A percentile compares a stretch with the other conserved stretches of the same genome.
These are phyloP conservation scores for Agonopterix heracliana DNA, from an alignment of 2,888 invertebrate species.

Conservation along the genomic window DNA sequence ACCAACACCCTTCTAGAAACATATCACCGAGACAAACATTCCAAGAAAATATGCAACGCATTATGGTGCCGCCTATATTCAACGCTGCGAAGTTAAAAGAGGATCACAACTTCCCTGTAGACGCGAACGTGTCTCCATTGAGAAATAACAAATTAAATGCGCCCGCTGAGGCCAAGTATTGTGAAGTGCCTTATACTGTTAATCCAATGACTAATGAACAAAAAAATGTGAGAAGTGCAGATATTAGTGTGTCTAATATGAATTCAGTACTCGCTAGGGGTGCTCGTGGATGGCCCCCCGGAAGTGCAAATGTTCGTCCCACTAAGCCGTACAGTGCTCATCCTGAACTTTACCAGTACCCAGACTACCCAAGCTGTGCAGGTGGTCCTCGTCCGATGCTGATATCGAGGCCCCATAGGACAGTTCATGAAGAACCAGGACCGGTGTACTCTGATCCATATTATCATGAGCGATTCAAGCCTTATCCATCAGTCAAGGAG, in stretches of 20 bases:
- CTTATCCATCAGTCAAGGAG: conserved; percentile 60
- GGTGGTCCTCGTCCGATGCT: conserved; percentile 45
- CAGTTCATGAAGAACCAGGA: conserved; percentile 46
- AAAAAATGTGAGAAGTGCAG: conserved; percentile 51
- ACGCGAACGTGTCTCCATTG: conserved; percentile 31
- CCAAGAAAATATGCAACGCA: conserved; percentile 72
- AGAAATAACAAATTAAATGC: conserved; percentile 53
- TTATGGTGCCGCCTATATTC: conserved; percentile 62
- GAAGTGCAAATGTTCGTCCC: conserved; percentile 43
- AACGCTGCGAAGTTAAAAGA: conserved; percentile 49
- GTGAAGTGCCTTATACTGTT: conserved; percentile 70
- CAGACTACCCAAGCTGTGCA: conserved; percentile 53
- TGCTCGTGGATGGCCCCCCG: conserved; percentile 47
- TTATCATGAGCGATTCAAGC: conserved; percentile 61
- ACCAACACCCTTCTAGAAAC: conserved; percentile 56
- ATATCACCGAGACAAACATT: conserved; percentile 74
- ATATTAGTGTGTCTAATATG: conserved; percentile 49
- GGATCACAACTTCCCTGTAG: conserved; percentile 38
- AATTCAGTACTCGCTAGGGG: conserved; percentile 38
- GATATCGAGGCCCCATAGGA: conserved; percentile 42
- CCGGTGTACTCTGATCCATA: conserved; percentile 52
- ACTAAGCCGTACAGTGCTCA: conserved; percentile 44
- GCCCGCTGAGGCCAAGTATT: conserved; percentile 56
- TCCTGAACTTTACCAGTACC: conserved; percentile 55
- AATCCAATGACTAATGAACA: conserved; percentile 53